Evolutionary conservation across 2,113 vertebrate species (phyloP).

Genomic region (Chamaea fasciata): DNA sequence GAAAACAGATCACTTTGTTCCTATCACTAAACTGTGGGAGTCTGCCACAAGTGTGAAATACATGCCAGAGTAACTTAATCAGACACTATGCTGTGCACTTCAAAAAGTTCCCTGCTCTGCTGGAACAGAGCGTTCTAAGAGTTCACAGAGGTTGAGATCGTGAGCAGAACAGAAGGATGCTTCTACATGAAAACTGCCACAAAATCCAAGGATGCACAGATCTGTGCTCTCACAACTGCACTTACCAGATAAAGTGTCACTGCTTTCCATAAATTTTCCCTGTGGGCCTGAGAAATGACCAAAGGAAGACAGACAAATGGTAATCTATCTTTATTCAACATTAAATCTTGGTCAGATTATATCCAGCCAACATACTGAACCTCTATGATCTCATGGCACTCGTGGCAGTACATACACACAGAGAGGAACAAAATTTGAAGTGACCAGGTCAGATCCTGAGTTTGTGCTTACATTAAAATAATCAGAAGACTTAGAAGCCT

Average conservation of each 20-base stretch:
- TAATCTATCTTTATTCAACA: background rate
- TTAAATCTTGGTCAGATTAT: background rate
- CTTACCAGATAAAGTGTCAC: background rate
- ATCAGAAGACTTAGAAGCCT: background rate
- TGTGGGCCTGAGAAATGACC: background rate
- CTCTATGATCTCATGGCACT: background rate
- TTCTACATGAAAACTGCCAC: background rate
- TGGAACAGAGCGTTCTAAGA: background rate
- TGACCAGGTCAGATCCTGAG: background rate
- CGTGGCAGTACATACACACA: background rate
- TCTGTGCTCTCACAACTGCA: background rate
- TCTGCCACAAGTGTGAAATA: slow-evolving; percentile 20
- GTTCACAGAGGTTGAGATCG: background rate
- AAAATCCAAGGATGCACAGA: background rate
- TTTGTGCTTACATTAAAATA: background rate
- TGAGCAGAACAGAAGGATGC: background rate
- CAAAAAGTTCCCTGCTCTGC: background rate
- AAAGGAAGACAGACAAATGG: background rate
- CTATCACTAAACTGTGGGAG: background rate
- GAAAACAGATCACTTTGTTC: slow-evolving; percentile 47
- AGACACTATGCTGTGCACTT: background rate
- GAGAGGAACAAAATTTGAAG: background rate
- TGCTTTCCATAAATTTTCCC: background rate
- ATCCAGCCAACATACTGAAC: background rate
- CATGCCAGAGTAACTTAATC: slow-evolving; percentile 12